Evolutionary conservation across 2,113 vertebrate genomes (phyloP).

Genomic region (Macquaria ambigua): DNA sequence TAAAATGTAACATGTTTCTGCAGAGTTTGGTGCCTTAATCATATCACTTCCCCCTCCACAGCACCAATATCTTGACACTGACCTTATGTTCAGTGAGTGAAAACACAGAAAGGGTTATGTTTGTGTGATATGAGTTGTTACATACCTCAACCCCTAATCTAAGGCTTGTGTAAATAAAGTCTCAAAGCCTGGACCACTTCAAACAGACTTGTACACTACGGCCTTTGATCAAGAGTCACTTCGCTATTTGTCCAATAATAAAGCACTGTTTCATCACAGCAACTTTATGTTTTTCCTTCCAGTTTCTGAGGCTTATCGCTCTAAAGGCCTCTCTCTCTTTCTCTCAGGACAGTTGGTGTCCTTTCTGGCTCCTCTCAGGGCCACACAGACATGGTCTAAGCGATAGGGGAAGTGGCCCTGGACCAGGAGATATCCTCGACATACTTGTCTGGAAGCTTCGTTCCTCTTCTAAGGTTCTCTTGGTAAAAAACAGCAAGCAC

Average conservation of each 20-base stretch:
- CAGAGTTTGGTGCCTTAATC: constrained; percentile 19
- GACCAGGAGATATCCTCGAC: constrained; percentile 47
- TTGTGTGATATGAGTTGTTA: constrained; percentile 42
- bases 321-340: constrained; percentile 30
- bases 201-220: constrained; percentile 27
- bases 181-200: constrained; percentile 47
- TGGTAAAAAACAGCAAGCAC: constrained; percentile 21
- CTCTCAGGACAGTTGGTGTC: constrained; percentile 42
- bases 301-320: constrained; percentile 43
- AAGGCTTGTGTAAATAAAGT: constrained; percentile 48
- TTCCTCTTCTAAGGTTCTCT: constrained; percentile 59
- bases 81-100: constrained; percentile 28
- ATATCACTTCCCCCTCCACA: background rate
- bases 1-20: constrained; percentile 13
- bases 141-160: constrained; percentile 49
- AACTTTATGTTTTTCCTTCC: constrained; percentile 24
- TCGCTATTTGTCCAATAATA: constrained; percentile 36
- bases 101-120: constrained; percentile 36
- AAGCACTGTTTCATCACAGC: constrained; percentile 15
- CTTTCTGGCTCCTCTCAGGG: constrained; percentile 34
- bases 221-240: constrained; percentile 47
- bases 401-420: constrained; percentile 48
- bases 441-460: constrained; percentile 42
- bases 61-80: constrained; percentile 38
- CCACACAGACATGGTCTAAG: constrained; percentile 24